Conservation (phyloP, 2,888 invertebrate species). For the Lottia gigantea region DNA sequence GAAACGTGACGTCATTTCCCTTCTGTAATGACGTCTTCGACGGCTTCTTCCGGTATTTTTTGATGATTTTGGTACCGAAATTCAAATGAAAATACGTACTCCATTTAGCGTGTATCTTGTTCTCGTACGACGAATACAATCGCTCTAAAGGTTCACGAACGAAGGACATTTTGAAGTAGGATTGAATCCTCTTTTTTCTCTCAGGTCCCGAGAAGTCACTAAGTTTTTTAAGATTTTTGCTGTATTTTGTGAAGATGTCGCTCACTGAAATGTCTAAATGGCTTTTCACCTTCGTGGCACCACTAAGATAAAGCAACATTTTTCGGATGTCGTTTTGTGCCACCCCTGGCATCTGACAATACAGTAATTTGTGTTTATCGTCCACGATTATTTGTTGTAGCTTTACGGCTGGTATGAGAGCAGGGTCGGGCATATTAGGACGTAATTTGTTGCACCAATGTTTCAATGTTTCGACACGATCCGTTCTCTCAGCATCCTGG, state of each 20-base stretch:
- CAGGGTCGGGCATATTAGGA: slow-evolving; percentile 20
- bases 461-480: slow-evolving; percentile 26
- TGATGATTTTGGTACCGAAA: slow-evolving; percentile 44
- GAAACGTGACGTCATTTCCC: slow-evolving; percentile 34
- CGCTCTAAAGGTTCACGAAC: slow-evolving; percentile 90
- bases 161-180: slow-evolving; percentile 83
- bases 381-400: slow-evolving; percentile 72
- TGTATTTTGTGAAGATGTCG: slow-evolving; percentile 36
- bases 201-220: slow-evolving; percentile 24
- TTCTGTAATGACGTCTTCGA: slow-evolving; percentile 28
- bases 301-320: slow-evolving; percentile 83
- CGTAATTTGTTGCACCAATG: slow-evolving; percentile 33
- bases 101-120: slow-evolving; percentile 77
- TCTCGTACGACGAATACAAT: slow-evolving; percentile 85
- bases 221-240: slow-evolving; percentile 26
- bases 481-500: slow-evolving; percentile 9
- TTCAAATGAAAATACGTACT: slow-evolving; percentile 68
- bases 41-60: slow-evolving; percentile 28
- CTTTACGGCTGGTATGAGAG: slow-evolving; percentile 25
- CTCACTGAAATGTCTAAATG: slow-evolving; percentile 29
- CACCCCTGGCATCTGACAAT: slow-evolving; percentile 90
- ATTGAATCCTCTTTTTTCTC: slow-evolving; percentile 24
- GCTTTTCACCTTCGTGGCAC: slow-evolving; percentile 52
- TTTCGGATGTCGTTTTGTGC: slow-evolving; percentile 96
- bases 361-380: slow-evolving; percentile 83